Percentiles rank a stretch among this genome's conserved stretches.
phyloP scores from a whole-genome alignment of 2,113 vertebrate genomes.

The Mus pahari region DNA sequence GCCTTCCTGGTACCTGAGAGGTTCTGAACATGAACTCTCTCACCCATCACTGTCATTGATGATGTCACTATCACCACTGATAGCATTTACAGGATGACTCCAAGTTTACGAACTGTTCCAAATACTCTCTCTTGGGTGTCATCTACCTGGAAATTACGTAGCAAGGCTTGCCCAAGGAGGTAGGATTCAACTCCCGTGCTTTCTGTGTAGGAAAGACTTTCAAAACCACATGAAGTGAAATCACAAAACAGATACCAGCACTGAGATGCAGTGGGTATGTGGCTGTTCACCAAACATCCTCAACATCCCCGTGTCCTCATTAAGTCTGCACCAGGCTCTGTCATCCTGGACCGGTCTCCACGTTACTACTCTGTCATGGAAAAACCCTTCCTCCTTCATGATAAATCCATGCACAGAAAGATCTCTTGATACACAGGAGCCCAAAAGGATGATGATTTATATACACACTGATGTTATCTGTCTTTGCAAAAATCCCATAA shows the following conservation, averaged over 20 bases:
- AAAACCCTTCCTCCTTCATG: neutral
- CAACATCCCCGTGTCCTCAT: accelerated
- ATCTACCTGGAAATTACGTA: neutral
- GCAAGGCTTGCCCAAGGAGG: neutral
- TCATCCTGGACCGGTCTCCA: neutral
- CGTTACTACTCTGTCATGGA: neutral
- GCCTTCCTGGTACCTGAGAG: neutral
- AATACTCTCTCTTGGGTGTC: neutral
- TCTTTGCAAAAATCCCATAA: neutral
- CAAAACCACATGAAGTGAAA: neutral
- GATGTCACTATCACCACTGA: too few species aligned
- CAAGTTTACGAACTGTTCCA: neutral
- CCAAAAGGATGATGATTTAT: neutral
- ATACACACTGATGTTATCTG: neutral
- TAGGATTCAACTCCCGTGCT: neutral
- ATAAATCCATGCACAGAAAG: neutral
- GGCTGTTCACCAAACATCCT: neutral
- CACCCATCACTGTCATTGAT: accelerated
- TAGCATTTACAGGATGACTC: neutral
- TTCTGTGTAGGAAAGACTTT: conserved; percentile 16
- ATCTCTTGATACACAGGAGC: neutral
- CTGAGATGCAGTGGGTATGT: neutral
- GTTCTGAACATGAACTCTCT: neutral
- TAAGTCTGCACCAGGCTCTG: neutral
- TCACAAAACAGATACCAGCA: neutral